These are phyloP conservation scores for Eudasyphora cyanicolor DNA, from an alignment of 2,888 invertebrate genomes.

Conservation along the genomic window DNA sequence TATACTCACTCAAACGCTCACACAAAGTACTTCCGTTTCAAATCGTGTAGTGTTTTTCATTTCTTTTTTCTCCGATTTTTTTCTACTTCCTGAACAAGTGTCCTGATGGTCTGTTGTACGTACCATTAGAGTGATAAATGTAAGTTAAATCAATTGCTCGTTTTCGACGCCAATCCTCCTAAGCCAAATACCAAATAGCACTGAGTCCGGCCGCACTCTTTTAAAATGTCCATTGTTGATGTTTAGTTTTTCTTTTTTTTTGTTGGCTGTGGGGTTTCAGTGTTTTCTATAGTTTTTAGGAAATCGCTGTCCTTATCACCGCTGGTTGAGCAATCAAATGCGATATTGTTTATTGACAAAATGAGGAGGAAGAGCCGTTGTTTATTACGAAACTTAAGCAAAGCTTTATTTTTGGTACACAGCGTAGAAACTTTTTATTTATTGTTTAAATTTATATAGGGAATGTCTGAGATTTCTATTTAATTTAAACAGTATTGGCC, in stretches of 20 bases:
- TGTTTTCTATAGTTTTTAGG: not conserved
- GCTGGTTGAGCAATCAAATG: not conserved
- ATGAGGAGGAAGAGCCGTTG: too few relatives aligned
- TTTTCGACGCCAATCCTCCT: constrained; percentile 58
- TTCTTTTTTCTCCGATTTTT: constrained; percentile 42
- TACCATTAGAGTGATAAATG: constrained; percentile 60
- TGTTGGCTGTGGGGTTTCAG: not conserved
- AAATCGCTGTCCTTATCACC: not conserved
- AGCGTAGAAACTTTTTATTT: too few relatives aligned
- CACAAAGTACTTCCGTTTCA: constrained; percentile 46
- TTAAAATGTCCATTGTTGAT: constrained; percentile 11
- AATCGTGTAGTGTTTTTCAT: constrained; percentile 42
- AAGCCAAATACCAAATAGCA: constrained; percentile 51
- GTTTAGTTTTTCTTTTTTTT: not conserved
- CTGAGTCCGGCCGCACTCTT: not conserved
- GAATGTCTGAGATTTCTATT: too few relatives aligned
- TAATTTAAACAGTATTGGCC: too few relatives aligned
- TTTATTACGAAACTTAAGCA: too few relatives aligned
- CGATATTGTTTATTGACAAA: too few relatives aligned
- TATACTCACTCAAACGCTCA: not conserved
- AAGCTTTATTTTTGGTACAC: too few relatives aligned
- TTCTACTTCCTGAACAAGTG: constrained; percentile 23
- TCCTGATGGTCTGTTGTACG: constrained; percentile 22
- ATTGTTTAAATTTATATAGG: too few relatives aligned
- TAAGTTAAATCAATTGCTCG: constrained; percentile 66